phyloP scores from a whole-genome alignment of 1,140 invertebrate genomes.

The Popillia japonica region DNA sequence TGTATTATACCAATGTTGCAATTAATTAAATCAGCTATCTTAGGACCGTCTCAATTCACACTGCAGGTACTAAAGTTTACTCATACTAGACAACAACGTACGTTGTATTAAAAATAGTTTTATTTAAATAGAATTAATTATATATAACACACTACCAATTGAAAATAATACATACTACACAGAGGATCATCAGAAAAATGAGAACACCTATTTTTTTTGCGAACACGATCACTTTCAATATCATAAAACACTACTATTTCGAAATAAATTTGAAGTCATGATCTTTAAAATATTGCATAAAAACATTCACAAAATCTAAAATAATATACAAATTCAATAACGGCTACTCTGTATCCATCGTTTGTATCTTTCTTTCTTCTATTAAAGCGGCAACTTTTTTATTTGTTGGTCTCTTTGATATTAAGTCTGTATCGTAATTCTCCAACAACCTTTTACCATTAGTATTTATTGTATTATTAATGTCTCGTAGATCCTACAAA shows the following conservation, averaged over 20 bases:
- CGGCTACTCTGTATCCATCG: background rate
- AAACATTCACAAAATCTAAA: conserved; percentile 9
- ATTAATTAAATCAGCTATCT: too few relatives aligned
- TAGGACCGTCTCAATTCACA: too few relatives aligned
- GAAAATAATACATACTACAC: background rate
- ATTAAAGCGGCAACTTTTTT: conserved; percentile 16
- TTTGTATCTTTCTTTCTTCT: background rate
- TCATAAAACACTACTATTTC: background rate
- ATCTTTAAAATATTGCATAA: conserved; percentile 13
- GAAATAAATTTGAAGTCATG: background rate
- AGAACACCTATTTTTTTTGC: background rate
- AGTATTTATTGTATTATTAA: conserved; percentile 15
- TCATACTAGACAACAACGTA: too few relatives aligned
- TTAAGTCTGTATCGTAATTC: background rate
- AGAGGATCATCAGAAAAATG: background rate
- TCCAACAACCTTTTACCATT: conserved; percentile 14
- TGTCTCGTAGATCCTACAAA: conserved; percentile 9
- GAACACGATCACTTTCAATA: background rate
- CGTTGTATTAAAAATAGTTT: background rate
- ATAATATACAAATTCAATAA: background rate
- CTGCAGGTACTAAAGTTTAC: too few relatives aligned
- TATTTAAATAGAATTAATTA: background rate
- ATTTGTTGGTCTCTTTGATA: conserved; percentile 10
- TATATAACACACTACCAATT: background rate
- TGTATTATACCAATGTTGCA: too few relatives aligned